Base-by-base conservation (phyloP, 2,888 invertebrate species). In the Drosophila neonasuta region DNA sequence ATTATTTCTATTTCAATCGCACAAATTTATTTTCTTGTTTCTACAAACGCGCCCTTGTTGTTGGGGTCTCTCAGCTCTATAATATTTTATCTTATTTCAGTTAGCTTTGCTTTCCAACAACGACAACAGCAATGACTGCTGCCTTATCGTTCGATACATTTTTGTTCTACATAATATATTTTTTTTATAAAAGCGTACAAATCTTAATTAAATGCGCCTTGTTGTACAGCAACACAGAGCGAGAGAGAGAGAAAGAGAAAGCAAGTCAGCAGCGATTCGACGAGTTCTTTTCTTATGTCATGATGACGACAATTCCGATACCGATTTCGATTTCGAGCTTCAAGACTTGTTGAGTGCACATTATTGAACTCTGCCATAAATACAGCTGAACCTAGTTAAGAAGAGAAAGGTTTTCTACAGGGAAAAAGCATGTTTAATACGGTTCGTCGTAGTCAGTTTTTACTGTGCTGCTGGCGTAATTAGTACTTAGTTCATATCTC, bases 181-280 rank as follows among this genome's bases (percentile, higher is more conserved):
- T 24, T 6, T 24, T 24, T 66, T 59, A 55, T 58, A 36, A 55
- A 61, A 58, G 63, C 45, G 45, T 52, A 65, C 20, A 72, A 67
- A 73, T 73, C 77, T 79, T 77, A 73, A 77, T 79, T 79, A 76
- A 79, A 67, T 77, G 64, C 66, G 60, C 60, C 59, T 60, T 66
- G 61, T 56, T 62, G 57, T 55, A 34, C 45, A 41, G 61, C 20
- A 56, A 57, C 20, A 20, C 4, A 17, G 17, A 17, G 17, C 46
- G 50, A 45, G 10, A 13, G 17, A 34, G 24, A 48, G 49, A 11
- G 7, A 13, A 6, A 20, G 6, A 4, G 11, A 8, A 10, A 32
- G 41, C 32, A 55, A 51, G 46, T 48, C 10, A 2, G 13, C 11
- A 9, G 34, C 50, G 8, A 50, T 7, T 41, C 50, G n/a, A 13